phyloP scores from a whole-genome alignment of 1,140 invertebrate genomes.

The Rhyacophila brunnea region DNA sequence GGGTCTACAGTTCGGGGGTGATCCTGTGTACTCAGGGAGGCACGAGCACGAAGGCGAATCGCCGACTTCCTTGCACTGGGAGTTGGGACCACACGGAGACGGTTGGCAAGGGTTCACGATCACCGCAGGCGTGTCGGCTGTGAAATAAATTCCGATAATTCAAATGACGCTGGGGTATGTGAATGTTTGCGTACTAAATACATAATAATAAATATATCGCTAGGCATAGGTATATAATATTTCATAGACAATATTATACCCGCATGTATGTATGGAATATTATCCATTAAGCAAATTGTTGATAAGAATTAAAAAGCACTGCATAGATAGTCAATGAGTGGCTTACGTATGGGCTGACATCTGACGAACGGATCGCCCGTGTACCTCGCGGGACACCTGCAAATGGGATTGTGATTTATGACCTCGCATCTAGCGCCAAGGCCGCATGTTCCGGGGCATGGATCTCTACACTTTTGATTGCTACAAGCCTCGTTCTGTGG shows the following conservation, averaged over 20 bases:
- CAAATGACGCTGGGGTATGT: too few relatives aligned
- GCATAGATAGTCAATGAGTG: neutral
- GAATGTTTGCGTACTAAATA: too few relatives aligned
- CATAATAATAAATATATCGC: too few relatives aligned
- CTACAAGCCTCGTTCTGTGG: slow-evolving; percentile 60
- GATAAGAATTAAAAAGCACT: too few relatives aligned
- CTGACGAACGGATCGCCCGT: slow-evolving; percentile 62
- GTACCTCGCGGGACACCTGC: slow-evolving; percentile 58
- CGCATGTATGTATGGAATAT: too few relatives aligned
- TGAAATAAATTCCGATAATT: slow-evolving; percentile 36
- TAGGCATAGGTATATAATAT: too few relatives aligned
- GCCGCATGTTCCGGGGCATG: slow-evolving; percentile 65
- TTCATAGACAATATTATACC: too few relatives aligned
- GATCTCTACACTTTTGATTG: slow-evolving; percentile 63
- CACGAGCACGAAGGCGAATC: slow-evolving; percentile 67
- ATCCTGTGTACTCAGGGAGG: slow-evolving; percentile 62
- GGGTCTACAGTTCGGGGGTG: slow-evolving; percentile 69
- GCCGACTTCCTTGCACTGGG: slow-evolving; percentile 63
- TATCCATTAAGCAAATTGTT: too few relatives aligned
- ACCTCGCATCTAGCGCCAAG: slow-evolving; percentile 61
- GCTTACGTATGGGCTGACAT: slow-evolving; percentile 52
- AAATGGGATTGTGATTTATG: slow-evolving; percentile 62
- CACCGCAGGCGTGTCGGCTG: slow-evolving; percentile 54
- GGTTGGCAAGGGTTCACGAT: slow-evolving; percentile 65
- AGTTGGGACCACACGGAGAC: slow-evolving; percentile 73